Conservation (phyloP, 2,797 vertebrate species). For the Lophotriccus pileatus region DNA sequence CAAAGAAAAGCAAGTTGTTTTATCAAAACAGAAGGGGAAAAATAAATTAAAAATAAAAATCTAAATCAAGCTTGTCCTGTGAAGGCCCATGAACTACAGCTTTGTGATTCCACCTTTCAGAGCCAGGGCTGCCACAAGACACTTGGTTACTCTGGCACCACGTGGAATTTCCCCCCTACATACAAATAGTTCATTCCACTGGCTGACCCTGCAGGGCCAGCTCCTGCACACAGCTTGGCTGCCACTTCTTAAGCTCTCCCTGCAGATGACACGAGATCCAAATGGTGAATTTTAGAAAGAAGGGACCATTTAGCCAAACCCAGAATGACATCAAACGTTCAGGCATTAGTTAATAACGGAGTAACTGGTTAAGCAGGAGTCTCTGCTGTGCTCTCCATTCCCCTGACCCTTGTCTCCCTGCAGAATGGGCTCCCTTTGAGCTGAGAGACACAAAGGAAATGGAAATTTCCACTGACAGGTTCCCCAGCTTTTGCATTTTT, state of each 20-base stretch:
- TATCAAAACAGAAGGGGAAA: background rate
- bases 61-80: background rate
- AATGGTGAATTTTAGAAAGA: background rate
- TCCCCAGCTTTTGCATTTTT: conserved; percentile 14
- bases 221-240: accelerated
- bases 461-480: conserved; percentile 47
- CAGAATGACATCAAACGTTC: background rate
- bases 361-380: background rate
- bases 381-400: background rate
- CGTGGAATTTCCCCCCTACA: background rate
- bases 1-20: background rate
- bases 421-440: background rate
- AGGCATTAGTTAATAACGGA: background rate
- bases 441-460: background rate
- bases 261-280: background rate
- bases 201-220: background rate
- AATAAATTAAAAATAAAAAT: background rate
- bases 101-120: background rate
- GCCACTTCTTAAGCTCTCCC: background rate
- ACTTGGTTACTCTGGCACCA: background rate
- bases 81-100: background rate
- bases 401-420: background rate
- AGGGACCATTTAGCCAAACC: background rate
- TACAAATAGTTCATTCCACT: background rate
- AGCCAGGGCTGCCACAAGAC: background rate